Percentiles rank a stretch among this genome's conserved stretches.
Conservation (phyloP, 2,797 vertebrate species). For the Halcyon smyrnensis region DNA sequence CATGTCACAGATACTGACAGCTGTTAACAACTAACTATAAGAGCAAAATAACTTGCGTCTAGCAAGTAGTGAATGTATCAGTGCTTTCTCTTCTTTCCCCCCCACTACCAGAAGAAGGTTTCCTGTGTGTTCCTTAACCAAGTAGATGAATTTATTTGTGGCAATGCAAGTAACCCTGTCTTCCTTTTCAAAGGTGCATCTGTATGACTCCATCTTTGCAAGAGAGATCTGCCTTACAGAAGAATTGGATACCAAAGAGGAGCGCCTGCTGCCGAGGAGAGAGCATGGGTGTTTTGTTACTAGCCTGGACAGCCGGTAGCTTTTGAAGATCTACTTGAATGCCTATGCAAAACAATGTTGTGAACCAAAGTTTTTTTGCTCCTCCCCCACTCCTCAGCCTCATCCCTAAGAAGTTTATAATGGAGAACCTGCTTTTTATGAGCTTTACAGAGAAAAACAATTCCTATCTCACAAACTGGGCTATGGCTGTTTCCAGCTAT, state of each 20-base stretch:
- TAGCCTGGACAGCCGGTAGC: background rate
- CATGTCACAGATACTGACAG: background rate
- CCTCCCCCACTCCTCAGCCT: background rate
- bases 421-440: background rate
- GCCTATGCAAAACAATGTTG: background rate
- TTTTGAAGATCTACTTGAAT: conserved; percentile 15
- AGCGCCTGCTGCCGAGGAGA: background rate
- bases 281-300: background rate
- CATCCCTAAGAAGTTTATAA: background rate
- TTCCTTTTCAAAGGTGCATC: conserved; percentile 73
- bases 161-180: conserved; percentile 1
- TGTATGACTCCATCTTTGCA: conserved; percentile 26
- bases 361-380: conserved; percentile 9
- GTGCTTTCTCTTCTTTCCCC: background rate
- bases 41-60: background rate
- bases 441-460: background rate
- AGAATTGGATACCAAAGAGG: conserved; percentile 22
- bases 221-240: background rate
- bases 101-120: background rate
- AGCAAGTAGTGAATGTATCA: background rate
- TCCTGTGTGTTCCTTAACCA: background rate
- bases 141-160: background rate
- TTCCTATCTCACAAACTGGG: background rate
- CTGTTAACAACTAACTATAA: background rate
- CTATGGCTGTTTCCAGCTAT: background rate